A percentile compares a stretch with the other conserved stretches of the same genome.
These are phyloP conservation scores for Volucella zonaria DNA, from an alignment of 2,888 invertebrate species.

Conservation along the genomic window DNA sequence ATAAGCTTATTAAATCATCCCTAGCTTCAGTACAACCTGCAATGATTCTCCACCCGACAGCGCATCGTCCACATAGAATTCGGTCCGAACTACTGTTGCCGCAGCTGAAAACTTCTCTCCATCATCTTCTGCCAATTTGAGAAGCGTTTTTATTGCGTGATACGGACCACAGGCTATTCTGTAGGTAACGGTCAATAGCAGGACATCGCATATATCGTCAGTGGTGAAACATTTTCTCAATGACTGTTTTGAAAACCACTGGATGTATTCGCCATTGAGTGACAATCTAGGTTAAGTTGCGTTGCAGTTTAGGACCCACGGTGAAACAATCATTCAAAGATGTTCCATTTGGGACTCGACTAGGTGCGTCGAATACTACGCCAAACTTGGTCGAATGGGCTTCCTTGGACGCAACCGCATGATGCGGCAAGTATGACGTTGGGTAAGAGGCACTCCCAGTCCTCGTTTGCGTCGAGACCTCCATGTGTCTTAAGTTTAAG, in stretches of 20 bases:
- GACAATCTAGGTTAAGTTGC: no score
- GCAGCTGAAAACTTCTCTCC: neutral
- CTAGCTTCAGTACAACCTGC: neutral
- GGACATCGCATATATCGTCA: no score
- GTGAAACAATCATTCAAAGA: neutral
- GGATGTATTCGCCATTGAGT: conserved; percentile 11
- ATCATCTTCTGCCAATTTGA: neutral
- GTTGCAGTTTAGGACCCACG: no score
- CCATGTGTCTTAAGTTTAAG: conserved; percentile 3
- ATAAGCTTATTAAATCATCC: neutral
- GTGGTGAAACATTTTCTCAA: conserved; percentile 12
- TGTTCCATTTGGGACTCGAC: neutral
- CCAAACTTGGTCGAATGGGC: conserved; percentile 10
- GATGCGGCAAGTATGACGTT: conserved; percentile 5
- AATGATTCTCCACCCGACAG: conserved; percentile 5
- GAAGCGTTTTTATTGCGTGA: neutral
- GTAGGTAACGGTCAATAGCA: no score
- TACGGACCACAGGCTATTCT: no score
- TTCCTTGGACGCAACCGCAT: conserved; percentile 17
- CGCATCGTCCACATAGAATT: conserved; percentile 14
- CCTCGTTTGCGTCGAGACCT: neutral
- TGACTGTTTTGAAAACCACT: conserved; percentile 15
- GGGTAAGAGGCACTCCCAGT: neutral
- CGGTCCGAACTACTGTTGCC: neutral
- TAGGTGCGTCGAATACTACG: conserved; percentile 3